Conservation (phyloP, 2,113 vertebrate species). For the Sylvietta virens region DNA sequence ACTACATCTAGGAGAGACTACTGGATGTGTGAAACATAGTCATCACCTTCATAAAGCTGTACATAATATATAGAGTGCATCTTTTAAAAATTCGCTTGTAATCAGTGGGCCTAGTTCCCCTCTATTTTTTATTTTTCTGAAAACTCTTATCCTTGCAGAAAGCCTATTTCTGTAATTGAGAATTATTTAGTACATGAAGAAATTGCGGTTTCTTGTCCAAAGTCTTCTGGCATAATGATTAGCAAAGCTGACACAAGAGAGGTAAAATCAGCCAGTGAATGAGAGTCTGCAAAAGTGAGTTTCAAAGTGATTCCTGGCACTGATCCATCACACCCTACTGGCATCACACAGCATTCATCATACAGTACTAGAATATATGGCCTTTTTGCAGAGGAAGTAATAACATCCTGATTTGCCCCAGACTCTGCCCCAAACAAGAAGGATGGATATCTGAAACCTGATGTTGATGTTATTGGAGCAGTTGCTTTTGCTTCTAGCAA, state of each 20-base stretch:
- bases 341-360: not conserved
- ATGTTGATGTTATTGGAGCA: not conserved
- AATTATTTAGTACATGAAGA: not conserved
- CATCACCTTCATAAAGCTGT: not conserved
- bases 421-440: not conserved
- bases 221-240: not conserved
- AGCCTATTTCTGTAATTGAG: not conserved
- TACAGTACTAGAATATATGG: not conserved
- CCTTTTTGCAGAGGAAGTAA: not conserved
- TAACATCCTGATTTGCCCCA: not conserved
- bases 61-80: not conserved
- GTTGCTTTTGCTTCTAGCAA: not conserved
- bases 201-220: not conserved
- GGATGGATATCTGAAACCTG: not conserved
- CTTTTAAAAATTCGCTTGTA: not conserved
- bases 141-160: not conserved
- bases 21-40: not conserved
- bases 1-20: not conserved
- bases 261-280: not conserved
- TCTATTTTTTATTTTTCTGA: not conserved
- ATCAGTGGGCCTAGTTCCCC: not conserved
- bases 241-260: not conserved
- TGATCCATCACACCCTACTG: not conserved
- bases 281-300: not conserved
- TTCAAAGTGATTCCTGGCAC: not conserved